Evolutionary conservation across 1,140 invertebrate genomes (phyloP).

Genomic region (Trichoplusia ni): DNA sequence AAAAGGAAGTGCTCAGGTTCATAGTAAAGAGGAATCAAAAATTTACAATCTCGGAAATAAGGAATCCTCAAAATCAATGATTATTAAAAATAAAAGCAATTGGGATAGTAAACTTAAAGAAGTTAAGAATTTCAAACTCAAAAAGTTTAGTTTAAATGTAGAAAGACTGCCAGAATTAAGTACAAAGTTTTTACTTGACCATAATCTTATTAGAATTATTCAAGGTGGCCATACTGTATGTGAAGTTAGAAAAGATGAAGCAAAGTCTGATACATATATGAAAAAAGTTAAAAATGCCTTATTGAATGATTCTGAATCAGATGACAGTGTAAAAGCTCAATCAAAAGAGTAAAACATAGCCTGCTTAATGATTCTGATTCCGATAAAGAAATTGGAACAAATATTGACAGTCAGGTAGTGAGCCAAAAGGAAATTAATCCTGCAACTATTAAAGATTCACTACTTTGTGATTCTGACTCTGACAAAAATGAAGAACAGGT

Average conservation of each 20-base stretch:
- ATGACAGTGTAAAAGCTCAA: slow-evolving; percentile 5
- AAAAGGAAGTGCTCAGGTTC: slow-evolving; percentile 25
- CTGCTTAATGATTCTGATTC: slow-evolving; percentile 45
- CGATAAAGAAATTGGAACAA: slow-evolving; percentile 1
- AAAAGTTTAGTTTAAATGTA: slow-evolving; percentile 55
- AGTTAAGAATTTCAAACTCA: slow-evolving; percentile 57
- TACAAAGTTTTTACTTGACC: slow-evolving; percentile 43
- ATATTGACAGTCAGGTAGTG: not conserved
- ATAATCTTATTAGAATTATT: slow-evolving; percentile 57
- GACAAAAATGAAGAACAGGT: slow-evolving; percentile 29
- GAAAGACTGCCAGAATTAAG: slow-evolving; percentile 55
- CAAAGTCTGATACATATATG: slow-evolving; percentile 21
- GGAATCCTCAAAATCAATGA: slow-evolving; percentile 14
- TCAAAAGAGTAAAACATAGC: slow-evolving; percentile 34
- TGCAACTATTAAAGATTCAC: slow-evolving; percentile 39
- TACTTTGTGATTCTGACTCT: slow-evolving; percentile 50
- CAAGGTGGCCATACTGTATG: slow-evolving; percentile 46
- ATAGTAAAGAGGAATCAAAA: slow-evolving; percentile 27
- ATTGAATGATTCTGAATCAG: slow-evolving; percentile 38
- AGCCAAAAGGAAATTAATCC: not conserved
- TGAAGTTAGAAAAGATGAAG: slow-evolving; percentile 33
- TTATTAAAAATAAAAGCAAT: slow-evolving; percentile 6
- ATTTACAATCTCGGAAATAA: slow-evolving; percentile 21
- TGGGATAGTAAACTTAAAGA: slow-evolving; percentile 53
- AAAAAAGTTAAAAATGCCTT: slow-evolving; percentile 45